A percentile compares a stretch with the other conserved stretches of the same genome.
Evolutionary conservation across 2,797 vertebrate genomes (phyloP).

Genomic region (Pseudotriccus pelzelni): DNA sequence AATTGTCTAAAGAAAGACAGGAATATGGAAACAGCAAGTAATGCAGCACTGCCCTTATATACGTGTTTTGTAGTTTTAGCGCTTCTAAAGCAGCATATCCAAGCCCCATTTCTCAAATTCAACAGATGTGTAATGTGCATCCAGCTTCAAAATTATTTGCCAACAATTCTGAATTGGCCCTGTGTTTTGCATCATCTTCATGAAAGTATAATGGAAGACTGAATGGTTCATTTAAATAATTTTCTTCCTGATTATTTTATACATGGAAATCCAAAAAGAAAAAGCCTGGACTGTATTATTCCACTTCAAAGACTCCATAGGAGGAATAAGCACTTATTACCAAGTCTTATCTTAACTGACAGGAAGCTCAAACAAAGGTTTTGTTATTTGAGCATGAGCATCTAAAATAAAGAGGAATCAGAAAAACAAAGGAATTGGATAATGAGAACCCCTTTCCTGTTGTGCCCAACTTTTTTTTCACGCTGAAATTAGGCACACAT

Average conservation of each 20-base stretch:
- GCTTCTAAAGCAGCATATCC: not conserved
- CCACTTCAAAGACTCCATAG: not conserved
- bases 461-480: not conserved
- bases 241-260: not conserved
- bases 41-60: fast-evolving
- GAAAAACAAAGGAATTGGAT: not conserved
- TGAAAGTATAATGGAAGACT: constrained; percentile 4
- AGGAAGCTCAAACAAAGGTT: constrained; percentile 24
- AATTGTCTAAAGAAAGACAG: not conserved
- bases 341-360: not conserved
- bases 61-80: not conserved
- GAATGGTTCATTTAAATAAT: constrained; percentile 10
- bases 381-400: not conserved
- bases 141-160: not conserved
- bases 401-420: not conserved
- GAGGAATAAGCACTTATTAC: not conserved
- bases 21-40: not conserved
- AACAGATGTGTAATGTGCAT: not conserved
- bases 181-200: not conserved
- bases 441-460: not conserved
- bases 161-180: not conserved
- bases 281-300: not conserved
- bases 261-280: not conserved
- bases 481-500: not conserved
- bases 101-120: not conserved